Conservation (phyloP, 30 jellyfish, hydroid and myxozoan species). For the Mastigias papua region DNA sequence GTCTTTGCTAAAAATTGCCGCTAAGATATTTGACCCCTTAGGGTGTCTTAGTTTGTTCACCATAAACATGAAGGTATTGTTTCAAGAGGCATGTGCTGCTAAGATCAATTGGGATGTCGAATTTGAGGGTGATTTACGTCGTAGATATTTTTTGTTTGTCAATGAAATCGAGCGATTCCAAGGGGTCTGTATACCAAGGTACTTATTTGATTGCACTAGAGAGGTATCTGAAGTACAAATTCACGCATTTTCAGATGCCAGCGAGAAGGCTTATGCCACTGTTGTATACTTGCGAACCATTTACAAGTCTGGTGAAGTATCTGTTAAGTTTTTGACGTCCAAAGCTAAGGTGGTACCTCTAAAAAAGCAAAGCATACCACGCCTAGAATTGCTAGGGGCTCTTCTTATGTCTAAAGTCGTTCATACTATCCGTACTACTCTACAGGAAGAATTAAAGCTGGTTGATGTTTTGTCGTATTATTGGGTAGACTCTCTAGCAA, state of each 20-base stretch:
- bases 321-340: slow-evolving; percentile 14
- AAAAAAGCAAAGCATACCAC: slow-evolving; percentile 20
- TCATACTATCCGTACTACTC: no score
- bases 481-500: slow-evolving; percentile 51
- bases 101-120: no score
- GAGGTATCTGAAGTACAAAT: slow-evolving; percentile 6
- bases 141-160: not conserved
- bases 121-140: no score
- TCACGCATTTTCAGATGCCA: slow-evolving; percentile 50
- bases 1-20: no score
- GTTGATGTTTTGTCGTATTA: no score
- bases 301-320: slow-evolving; percentile 45
- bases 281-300: slow-evolving; percentile 18
- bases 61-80: no score
- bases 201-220: slow-evolving; percentile 4
- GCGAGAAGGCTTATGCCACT: slow-evolving; percentile 39
- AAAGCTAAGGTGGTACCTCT: slow-evolving; percentile 40
- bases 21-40: no score
- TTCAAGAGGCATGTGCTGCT: no score
- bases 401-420: slow-evolving; percentile 3
- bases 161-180: slow-evolving; percentile 8
- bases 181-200: not conserved
- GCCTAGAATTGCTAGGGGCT: slow-evolving; percentile 47
- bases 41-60: no score
- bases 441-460: no score